Conservation (phyloP, 2,888 invertebrate genomes). For the Maniola hyperantus region DNA sequence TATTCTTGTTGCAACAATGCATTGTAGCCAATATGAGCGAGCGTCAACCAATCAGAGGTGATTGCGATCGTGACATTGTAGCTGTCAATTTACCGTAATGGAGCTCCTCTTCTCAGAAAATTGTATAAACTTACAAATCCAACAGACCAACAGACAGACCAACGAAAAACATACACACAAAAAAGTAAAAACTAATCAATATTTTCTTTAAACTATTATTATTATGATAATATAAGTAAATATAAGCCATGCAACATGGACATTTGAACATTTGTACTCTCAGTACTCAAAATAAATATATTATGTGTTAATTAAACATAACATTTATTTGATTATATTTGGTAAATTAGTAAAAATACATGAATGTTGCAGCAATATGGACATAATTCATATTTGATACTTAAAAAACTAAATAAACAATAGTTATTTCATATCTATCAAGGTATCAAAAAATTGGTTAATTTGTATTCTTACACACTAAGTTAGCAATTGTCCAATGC, state of each 20-base stretch:
- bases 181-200: constrained; percentile 3
- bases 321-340: constrained; percentile 34
- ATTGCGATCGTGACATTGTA: no score
- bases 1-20: no score
- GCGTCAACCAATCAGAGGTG: no score
- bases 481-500: no score
- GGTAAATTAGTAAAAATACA: constrained; percentile 6
- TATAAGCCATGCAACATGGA: constrained; percentile 34
- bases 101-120: no score
- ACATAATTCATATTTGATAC: not conserved
- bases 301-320: constrained; percentile 19
- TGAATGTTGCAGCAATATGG: constrained; percentile 9
- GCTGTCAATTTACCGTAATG: no score
- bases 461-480: no score
- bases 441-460: no score
- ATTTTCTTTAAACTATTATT: not conserved
- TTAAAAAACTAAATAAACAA: not conserved
- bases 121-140: no score
- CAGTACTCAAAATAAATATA: constrained; percentile 45
- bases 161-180: constrained; percentile 21
- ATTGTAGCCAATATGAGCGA: no score
- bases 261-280: constrained; percentile 46
- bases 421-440: no score
- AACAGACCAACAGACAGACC: not conserved
- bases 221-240: constrained; percentile 6